Percentiles rank a stretch among this genome's conserved stretches.
These are phyloP conservation scores for Metacarcinus magister DNA, from an alignment of 2,888 invertebrate genomes.

Conservation along the genomic window DNA sequence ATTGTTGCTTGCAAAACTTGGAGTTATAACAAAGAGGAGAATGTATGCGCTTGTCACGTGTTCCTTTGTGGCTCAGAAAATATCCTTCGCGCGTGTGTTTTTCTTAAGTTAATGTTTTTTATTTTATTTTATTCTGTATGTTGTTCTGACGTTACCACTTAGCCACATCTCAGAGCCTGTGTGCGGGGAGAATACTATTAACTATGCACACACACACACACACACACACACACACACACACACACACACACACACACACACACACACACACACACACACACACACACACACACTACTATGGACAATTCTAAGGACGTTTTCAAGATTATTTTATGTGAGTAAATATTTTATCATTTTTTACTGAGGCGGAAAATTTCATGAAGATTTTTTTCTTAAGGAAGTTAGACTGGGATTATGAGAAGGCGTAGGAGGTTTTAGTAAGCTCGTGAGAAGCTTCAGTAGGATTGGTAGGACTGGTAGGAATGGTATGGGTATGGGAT, in stretches of 20 bases:
- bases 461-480: no score
- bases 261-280: conserved; percentile 26
- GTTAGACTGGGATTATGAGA: no score
- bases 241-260: conserved; percentile 31
- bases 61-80: background rate
- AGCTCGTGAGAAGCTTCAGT: no score
- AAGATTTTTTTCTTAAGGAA: no score
- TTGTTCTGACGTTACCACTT: background rate
- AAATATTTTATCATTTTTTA: no score
- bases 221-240: conserved; percentile 39
- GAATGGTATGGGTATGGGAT: no score
- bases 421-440: no score
- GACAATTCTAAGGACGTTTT: no score
- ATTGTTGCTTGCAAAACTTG: background rate
- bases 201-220: background rate
- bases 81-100: background rate
- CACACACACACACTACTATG: conserved; percentile 13
- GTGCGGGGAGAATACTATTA: background rate
- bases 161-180: background rate
- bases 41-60: background rate
- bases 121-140: background rate
- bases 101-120: background rate
- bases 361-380: no score
- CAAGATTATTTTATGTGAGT: no score
- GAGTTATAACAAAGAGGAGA: background rate